Base-by-base conservation (phyloP, 1,140 invertebrate genomes). In the Saccostrea echinata region DNA sequence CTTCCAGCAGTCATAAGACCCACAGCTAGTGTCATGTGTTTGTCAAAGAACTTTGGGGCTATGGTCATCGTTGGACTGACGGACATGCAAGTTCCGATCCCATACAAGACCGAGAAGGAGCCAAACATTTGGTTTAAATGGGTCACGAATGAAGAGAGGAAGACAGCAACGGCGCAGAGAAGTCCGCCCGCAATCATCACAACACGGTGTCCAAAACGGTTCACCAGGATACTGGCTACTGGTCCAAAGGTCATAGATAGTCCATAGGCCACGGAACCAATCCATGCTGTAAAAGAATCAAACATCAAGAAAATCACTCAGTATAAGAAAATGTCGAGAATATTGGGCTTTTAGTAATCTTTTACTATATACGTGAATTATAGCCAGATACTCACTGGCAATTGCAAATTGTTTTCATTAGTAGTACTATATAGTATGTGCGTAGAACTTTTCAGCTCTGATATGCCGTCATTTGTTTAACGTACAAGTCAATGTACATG, bases 1-100 rank as follows among this genome's bases (percentile, higher is more conserved):
- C 92, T 92, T 13, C 93, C 93, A 3, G 93, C 90, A 12, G 90
- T 90, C n/a, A 92, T 91, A 13, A 94, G 87, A 0, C 93, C 92
- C 6, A 91, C 92, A 1, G 93, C 92, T 6, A 93, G 13, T 6
- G 89, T 88, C 43, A 92, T 53, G 87, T 94, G 90, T 57, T 92
- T 91, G 76, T 93, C 91, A 85, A 94, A 94, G 84, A 93, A 94
- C 21, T 90, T 88, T 21, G 88, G 84, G 0, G 92, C 89, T 27
- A 94, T 90, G 3, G 90, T 90, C 91, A 93, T 92, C 0, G 92
- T 91, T 3, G 92, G 92, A 0, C 88, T 91, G 33, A 91, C 92
- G 12, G 89, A 89, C 81, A 94, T 85, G 68, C 91, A 90, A 13
- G 91, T 85, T 11, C 93, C 93, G 16, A 93, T 90, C 8, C 92